Percentiles rank a stretch among this genome's conserved stretches.
phyloP scores from a whole-genome alignment of 2,888 invertebrate species.

The Lagria hirta region DNA sequence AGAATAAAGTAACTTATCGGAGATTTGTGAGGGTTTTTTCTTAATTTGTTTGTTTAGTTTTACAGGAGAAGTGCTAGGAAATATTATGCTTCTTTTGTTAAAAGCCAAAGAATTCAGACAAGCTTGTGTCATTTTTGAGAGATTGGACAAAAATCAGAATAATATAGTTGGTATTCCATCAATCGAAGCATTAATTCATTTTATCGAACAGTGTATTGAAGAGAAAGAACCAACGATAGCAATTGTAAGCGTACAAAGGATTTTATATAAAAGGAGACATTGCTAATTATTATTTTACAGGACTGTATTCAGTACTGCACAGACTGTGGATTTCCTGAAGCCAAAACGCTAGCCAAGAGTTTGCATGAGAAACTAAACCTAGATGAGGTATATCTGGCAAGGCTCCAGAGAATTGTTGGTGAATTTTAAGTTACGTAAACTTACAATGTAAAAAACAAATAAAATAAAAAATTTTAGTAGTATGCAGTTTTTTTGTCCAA shows the following conservation, averaged over 20 bases:
- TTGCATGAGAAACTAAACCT: constrained; percentile 53
- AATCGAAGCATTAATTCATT: constrained; percentile 55
- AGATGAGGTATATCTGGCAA: constrained; percentile 54
- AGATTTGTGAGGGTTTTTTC: neutral
- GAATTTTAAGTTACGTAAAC: too few relatives aligned
- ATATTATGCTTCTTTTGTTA: constrained; percentile 57
- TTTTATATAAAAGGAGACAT: neutral
- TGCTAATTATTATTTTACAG: constrained; percentile 47
- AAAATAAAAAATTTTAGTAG: too few relatives aligned
- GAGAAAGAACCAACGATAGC: constrained; percentile 57
- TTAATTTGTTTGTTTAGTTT: constrained; percentile 53
- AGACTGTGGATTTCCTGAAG: constrained; percentile 59
- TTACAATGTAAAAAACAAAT: too few relatives aligned
- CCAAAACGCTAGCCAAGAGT: constrained; percentile 50
- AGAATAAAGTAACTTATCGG: constrained; percentile 42
- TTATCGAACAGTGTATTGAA: constrained; percentile 59
- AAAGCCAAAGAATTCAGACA: constrained; percentile 58
- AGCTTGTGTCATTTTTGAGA: constrained; percentile 57
- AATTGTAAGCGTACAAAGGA: constrained; percentile 51
- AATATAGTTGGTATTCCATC: constrained; percentile 61
- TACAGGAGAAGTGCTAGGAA: constrained; percentile 63
- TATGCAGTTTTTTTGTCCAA: too few relatives aligned
- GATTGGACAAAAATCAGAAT: constrained; percentile 57
- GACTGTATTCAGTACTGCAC: constrained; percentile 60
- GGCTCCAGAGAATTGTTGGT: constrained; percentile 58